Base-by-base conservation (phyloP, 2,888 invertebrate genomes). In the Oegoconia quadripuncta region DNA sequence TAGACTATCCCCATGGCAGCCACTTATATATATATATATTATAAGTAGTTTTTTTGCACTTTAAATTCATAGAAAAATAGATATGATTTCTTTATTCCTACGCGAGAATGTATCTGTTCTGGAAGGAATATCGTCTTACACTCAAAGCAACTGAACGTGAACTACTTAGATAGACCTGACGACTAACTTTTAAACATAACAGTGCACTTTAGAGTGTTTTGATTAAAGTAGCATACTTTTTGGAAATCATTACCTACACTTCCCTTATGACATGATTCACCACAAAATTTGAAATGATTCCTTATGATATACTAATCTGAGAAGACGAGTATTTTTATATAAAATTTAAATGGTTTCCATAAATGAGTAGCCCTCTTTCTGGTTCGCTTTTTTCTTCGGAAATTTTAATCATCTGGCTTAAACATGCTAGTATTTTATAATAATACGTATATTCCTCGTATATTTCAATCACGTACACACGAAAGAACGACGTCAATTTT, bases 281-380 rank as follows among this genome's bases (percentile, higher is more conserved):
- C 3, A 22, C 12, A 13, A 22, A 12, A 14, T 20, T 22, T 13
- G 7, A 37, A 54, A 52, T 50, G 65, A 63, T 68, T 68, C 70
- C 66, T 64, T 65, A 64, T 59, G 56, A 47, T 49, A 27, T 42
- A 57, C 62, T 58, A 48, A 55, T 41, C 36, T 39, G 46, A 52
- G 65, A 52, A 61, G 52, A 47, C 34, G 52, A 52, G 50, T 52
- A 28, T 49, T 53, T 42, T 49, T 38, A 36, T 34, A 37, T n/a
- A 26, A 27, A 17, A 23, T 42, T 38, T 18, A 30, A 39, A 41
- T 32, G 34, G 28, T 50, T 37, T 46, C 40, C 39, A 37, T 39
- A 39, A 42, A 37, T 39, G 42, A 5, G 44, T 41, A 48, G 32
- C 39, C 54, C 56, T 57, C 60, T 27, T 33, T 50, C 39, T 28